These are phyloP conservation scores for Bolborhynchus lineola DNA, from an alignment of 2,113 vertebrate genomes.

Conservation along the genomic window DNA sequence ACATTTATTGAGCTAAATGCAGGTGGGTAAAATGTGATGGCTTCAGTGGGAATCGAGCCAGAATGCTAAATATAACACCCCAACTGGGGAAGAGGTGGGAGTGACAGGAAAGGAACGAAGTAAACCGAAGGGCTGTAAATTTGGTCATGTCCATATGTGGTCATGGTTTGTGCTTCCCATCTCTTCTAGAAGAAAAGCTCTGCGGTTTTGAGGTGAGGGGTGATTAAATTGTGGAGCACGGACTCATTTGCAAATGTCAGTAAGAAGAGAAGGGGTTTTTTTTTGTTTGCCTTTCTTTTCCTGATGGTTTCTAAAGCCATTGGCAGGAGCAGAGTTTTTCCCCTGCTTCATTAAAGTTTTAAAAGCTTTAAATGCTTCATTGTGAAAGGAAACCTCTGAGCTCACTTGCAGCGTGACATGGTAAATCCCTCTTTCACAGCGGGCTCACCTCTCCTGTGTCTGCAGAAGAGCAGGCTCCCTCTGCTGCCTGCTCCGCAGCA, in stretches of 20 bases:
- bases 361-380: conserved; percentile 24
- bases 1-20: neutral
- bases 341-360: conserved; percentile 45
- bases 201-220: conserved; percentile 46
- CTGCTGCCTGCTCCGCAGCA: neutral
- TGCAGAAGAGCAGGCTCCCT: conserved; percentile 29
- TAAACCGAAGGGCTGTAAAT: neutral
- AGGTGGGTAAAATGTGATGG: neutral
- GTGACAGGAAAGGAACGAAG: neutral
- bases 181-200: neutral
- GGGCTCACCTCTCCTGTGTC: neutral
- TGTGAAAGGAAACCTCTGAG: conserved; percentile 28
- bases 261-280: neutral
- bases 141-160: conserved; percentile 3
- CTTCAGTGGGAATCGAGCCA: neutral
- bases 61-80: neutral
- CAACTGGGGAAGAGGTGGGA: neutral
- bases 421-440: neutral
- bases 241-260: conserved; percentile 25
- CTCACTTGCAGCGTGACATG: neutral
- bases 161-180: neutral
- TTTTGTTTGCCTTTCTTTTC: conserved; percentile 9
- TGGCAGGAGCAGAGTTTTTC: conserved; percentile 14
- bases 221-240: conserved; percentile 6
- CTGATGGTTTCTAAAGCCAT: neutral